Evolutionary conservation across 2,888 invertebrate genomes (phyloP).

Genomic region (Drosophila buzzatii): DNA sequence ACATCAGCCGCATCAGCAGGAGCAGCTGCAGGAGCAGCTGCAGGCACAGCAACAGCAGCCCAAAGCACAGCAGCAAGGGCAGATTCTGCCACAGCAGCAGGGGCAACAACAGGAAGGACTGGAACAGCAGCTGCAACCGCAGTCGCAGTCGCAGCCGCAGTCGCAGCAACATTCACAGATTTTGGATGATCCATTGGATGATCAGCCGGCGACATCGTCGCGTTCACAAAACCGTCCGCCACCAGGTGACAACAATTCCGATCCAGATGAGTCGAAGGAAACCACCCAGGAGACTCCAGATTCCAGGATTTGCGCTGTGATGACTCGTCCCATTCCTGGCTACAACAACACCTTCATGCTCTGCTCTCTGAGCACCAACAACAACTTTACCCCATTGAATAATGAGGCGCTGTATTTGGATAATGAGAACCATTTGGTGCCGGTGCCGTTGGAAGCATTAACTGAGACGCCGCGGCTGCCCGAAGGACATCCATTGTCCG

Average conservation of each 20-base stretch:
- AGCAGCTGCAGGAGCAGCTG: neutral
- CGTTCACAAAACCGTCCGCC: neutral
- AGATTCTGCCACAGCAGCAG: too few relatives aligned
- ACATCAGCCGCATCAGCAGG: neutral
- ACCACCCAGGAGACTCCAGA: conserved; percentile 12
- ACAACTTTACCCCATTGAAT: conserved; percentile 90
- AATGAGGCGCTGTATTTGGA: conserved; percentile 86
- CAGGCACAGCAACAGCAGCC: neutral
- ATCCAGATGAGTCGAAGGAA: conserved; percentile 10
- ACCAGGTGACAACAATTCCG: neutral
- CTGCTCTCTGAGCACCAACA: conserved; percentile 87
- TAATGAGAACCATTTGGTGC: conserved; percentile 78
- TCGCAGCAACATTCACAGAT: neutral
- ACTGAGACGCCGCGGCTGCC: conserved; percentile 66
- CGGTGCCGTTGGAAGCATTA: conserved; percentile 75
- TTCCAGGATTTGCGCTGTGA: conserved; percentile 85
- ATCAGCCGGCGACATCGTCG: neutral
- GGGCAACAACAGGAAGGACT: neutral
- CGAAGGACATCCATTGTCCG: conserved; percentile 61
- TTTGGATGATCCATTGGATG: neutral
- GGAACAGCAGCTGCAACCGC: neutral
- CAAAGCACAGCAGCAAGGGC: neutral
- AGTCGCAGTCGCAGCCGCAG: neutral
- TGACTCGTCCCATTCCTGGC: conserved; percentile 90
- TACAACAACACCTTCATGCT: conserved; percentile 91